These are phyloP conservation scores for Pogona vitticeps DNA, from an alignment of 2,113 vertebrate species.

Conservation along the genomic window DNA sequence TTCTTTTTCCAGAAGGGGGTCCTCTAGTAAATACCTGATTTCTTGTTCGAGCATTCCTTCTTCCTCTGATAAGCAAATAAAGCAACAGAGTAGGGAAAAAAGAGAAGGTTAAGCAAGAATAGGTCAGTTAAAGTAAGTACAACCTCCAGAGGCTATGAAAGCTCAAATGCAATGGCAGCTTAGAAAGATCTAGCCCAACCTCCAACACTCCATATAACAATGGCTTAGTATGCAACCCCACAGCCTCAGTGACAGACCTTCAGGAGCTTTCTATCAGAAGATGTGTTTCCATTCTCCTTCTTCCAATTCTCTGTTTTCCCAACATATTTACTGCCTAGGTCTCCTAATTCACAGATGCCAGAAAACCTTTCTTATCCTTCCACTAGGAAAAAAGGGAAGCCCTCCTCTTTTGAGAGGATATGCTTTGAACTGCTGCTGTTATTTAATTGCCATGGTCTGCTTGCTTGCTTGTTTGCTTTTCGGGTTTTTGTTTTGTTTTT, in stretches of 20 bases:
- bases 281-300: background rate
- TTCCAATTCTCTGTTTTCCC: background rate
- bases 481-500: background rate
- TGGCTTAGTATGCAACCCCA: background rate
- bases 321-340: background rate
- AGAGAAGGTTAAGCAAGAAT: slow-evolving; percentile 88
- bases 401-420: background rate
- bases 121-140: slow-evolving; percentile 86
- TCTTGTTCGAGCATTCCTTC: slow-evolving; percentile 96
- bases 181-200: slow-evolving; percentile 50
- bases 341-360: background rate
- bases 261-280: background rate
- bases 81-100: slow-evolving; percentile 86
- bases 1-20: slow-evolving; percentile 12
- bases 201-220: slow-evolving; percentile 21
- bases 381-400: background rate
- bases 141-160: slow-evolving; percentile 76
- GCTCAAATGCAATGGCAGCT: slow-evolving; percentile 79
- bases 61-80: slow-evolving; percentile 93
- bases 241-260: background rate
- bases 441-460: background rate
- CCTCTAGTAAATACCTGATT: slow-evolving; percentile 90
- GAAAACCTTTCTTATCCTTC: background rate
- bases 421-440: background rate
- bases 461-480: background rate